These are phyloP conservation scores for Alosa sapidissima DNA, from an alignment of 2,797 vertebrate species.

Conservation along the genomic window DNA sequence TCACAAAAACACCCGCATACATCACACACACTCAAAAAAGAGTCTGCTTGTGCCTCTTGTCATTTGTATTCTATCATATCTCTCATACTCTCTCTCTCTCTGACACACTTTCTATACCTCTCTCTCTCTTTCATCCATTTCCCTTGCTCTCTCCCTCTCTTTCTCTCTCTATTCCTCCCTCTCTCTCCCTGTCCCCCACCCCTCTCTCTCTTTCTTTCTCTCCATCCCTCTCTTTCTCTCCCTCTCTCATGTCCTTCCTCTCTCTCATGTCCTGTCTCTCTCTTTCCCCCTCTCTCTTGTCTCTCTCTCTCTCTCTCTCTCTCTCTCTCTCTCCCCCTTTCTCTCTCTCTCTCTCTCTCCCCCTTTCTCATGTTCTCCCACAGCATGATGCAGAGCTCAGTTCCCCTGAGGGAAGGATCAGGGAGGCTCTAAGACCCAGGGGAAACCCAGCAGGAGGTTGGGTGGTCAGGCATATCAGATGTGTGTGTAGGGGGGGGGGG, in stretches of 20 bases:
- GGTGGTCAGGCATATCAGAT: not conserved
- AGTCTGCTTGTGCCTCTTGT: too few relatives aligned
- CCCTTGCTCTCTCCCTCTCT: not conserved
- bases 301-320: not conserved
- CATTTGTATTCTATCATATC: too few relatives aligned
- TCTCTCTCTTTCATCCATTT: not conserved
- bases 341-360: not conserved
- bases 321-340: slow-evolving; percentile 25
- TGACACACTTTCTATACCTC: not conserved
- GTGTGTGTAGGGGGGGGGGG: not conserved
- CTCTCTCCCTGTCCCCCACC: not conserved
- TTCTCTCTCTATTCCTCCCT: slow-evolving; percentile 30
- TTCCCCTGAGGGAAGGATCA: not conserved
- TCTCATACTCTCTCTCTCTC: not conserved
- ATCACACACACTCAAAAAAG: too few relatives aligned
- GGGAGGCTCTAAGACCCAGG: not conserved
- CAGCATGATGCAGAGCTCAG: not conserved
- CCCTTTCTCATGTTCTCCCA: not conserved
- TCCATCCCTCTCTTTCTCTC: not conserved
- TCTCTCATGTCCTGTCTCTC: not conserved
- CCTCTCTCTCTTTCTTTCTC: slow-evolving; percentile 38
- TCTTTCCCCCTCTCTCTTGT: not conserved
- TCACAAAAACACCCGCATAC: too few relatives aligned
- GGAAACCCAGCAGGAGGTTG: not conserved
- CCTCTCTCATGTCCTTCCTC: not conserved